Evolutionary conservation across 2,888 invertebrate species (phyloP).

Genomic region (Caenorhabditis becei): DNA sequence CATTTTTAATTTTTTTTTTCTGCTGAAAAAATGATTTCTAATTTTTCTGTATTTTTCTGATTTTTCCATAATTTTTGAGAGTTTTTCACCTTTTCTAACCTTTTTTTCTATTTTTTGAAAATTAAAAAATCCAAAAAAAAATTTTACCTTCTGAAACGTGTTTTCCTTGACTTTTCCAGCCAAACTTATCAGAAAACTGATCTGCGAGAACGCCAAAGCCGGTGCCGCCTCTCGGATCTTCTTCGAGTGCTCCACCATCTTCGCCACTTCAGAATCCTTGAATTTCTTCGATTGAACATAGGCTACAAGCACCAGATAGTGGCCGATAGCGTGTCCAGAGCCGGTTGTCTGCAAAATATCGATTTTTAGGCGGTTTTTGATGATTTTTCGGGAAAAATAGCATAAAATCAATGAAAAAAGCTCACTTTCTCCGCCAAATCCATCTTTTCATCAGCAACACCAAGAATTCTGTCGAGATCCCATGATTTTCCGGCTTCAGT

Average conservation of each 20-base stretch:
- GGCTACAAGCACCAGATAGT: constrained; percentile 60
- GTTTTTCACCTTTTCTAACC: no score
- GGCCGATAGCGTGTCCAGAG: constrained; percentile 63
- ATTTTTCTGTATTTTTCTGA: no score
- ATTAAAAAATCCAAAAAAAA: neutral
- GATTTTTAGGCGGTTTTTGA: no score
- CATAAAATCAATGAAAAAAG: neutral
- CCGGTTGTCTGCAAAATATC: constrained; percentile 55
- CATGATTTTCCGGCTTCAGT: constrained; percentile 52
- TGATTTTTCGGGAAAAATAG: neutral
- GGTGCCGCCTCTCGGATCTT: constrained; percentile 51
- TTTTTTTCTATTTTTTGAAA: neutral
- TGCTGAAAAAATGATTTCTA: no score
- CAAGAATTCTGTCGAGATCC: constrained; percentile 59
- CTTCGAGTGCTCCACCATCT: constrained; percentile 61
- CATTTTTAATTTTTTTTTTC: no score
- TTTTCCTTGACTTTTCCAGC: constrained; percentile 37
- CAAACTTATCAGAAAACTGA: constrained; percentile 55
- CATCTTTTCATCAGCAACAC: constrained; percentile 67
- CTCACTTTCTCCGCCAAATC: constrained; percentile 64
- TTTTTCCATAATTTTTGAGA: neutral
- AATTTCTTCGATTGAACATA: constrained; percentile 33
- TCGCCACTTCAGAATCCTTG: constrained; percentile 35
- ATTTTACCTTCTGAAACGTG: constrained; percentile 55
- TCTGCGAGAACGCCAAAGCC: constrained; percentile 57